Base-by-base conservation (phyloP, 2,113 vertebrate species). In the Melanerpes formicivorus region DNA sequence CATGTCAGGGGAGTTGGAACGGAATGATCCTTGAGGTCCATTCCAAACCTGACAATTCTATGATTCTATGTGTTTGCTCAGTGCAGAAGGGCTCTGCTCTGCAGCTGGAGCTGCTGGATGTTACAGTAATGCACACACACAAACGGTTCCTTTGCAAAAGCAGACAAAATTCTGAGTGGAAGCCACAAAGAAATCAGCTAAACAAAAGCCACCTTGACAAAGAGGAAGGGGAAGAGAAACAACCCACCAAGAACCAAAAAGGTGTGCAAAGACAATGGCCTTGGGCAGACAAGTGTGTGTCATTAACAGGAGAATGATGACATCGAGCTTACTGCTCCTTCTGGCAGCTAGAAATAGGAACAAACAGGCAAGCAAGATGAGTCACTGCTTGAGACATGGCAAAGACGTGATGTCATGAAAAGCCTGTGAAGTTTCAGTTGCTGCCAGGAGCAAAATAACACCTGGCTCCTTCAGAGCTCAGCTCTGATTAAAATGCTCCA, bases 361-460 rank as follows among this genome's bases (percentile, higher is more conserved):
- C 86, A 91, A 95, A 94, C 87, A 95, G 90, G 71, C 92, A 84
- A 94, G 70, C 80, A 91, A 74, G 82, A 95, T 96, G 95, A 96
- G 84, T 95, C 95, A 97, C 90, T 93, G 83, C 77, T 88, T 95
- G 93, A 96, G 94, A 85, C 84, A 87, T 59, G 84, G 90, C 86
- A 90, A 84, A 94, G 92, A 94, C 11, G 26, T 81, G 79, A 92
- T 95, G 93, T 96, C 95, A 94, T 81, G 87, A 96, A 96, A 96
- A 88, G 77, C 76, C 88, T 94, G 89, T 65, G 79, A 97, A 96
- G 93, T 92, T 96, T 93, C 84, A 91, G 14, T 90, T 96, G 92
- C 82, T 91, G 90, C 94, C 89, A 95, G 92, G 74, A 96, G 87
- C 72, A 94, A 95, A 95, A 88, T 72, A 95, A 96, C 85, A 95